Conservation (phyloP, 2,888 invertebrate genomes). For the Drosophila peninsularis region DNA sequence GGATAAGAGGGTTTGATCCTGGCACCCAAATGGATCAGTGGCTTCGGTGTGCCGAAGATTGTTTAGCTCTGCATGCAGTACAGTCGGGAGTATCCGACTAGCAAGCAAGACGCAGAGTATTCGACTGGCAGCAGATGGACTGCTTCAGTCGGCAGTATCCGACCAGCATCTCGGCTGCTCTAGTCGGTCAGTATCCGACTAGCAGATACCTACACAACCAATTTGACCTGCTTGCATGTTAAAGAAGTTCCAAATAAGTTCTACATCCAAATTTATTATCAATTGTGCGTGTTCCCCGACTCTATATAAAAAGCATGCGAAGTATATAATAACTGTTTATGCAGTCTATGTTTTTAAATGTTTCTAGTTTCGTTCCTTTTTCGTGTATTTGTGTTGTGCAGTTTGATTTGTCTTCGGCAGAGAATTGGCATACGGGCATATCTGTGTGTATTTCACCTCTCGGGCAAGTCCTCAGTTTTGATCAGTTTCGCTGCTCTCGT, state of each 20-base stretch:
- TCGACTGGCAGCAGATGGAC: too few relatives aligned
- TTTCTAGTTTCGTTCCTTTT: not conserved
- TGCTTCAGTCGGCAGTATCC: too few relatives aligned
- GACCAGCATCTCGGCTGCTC: not conserved
- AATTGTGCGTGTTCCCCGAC: not conserved
- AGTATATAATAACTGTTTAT: not conserved
- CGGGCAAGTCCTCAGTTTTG: not conserved
- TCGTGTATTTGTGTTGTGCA: not conserved
- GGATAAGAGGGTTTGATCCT: not conserved
- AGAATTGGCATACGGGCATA: too few relatives aligned
- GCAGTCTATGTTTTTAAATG: not conserved
- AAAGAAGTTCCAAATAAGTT: not conserved
- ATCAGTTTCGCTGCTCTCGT: not conserved
- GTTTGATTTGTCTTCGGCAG: not conserved
- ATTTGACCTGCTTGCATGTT: too few relatives aligned
- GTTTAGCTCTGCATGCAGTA: not conserved
- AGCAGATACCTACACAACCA: too few relatives aligned
- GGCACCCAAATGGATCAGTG: not conserved
- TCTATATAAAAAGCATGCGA: not conserved
- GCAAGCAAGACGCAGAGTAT: too few relatives aligned
- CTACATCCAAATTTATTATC: not conserved
- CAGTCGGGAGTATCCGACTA: not conserved
- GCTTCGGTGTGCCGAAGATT: conserved; percentile 4
- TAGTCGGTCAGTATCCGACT: not conserved
- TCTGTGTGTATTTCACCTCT: not conserved